Percentiles rank a stretch among this genome's conserved stretches.
Evolutionary conservation across 2,888 invertebrate genomes (phyloP).

Genomic region (Pollenia angustigena): DNA sequence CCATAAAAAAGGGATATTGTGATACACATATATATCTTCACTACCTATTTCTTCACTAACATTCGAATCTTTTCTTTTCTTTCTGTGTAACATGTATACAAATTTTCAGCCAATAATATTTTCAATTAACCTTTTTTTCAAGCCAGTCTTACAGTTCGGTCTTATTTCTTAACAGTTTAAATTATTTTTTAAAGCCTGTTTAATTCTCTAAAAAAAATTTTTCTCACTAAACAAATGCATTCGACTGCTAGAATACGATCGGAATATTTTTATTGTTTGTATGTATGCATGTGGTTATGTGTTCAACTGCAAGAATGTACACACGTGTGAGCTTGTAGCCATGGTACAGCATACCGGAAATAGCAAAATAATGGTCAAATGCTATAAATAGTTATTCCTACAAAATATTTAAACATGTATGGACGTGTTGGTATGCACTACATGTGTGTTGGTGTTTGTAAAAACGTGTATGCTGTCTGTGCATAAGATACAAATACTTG

Average conservation of each 20-base stretch:
- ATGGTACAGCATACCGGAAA: conserved; percentile 50
- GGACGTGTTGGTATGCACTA: neutral
- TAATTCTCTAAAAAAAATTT: neutral
- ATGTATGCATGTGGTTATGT: conserved; percentile 2
- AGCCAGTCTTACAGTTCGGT: too few species aligned
- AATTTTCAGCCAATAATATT: too few species aligned
- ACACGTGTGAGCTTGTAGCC: neutral
- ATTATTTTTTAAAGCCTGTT: conserved; percentile 12
- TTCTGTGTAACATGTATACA: too few species aligned
- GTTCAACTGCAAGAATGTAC: conserved; percentile 3
- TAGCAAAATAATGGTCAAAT: conserved; percentile 63
- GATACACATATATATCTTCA: too few species aligned
- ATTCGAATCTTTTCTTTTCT: too few species aligned
- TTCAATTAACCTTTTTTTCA: too few species aligned
- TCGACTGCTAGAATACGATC: conserved; percentile 41
- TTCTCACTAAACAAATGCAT: conserved; percentile 20
- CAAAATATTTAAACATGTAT: conserved; percentile 21
- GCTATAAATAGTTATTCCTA: conserved; percentile 50
- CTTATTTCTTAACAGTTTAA: neutral
- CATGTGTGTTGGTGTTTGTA: conserved; percentile 10
- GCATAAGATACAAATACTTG: conserved; percentile 5
- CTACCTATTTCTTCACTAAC: too few species aligned
- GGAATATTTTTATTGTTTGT: conserved; percentile 36
- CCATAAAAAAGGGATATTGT: too few species aligned
- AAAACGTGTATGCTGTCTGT: neutral